A percentile compares a stretch with the other conserved stretches of the same genome.
Evolutionary conservation across 2,888 invertebrate species (phyloP).

Genomic region (Gastrophysa polygoni): DNA sequence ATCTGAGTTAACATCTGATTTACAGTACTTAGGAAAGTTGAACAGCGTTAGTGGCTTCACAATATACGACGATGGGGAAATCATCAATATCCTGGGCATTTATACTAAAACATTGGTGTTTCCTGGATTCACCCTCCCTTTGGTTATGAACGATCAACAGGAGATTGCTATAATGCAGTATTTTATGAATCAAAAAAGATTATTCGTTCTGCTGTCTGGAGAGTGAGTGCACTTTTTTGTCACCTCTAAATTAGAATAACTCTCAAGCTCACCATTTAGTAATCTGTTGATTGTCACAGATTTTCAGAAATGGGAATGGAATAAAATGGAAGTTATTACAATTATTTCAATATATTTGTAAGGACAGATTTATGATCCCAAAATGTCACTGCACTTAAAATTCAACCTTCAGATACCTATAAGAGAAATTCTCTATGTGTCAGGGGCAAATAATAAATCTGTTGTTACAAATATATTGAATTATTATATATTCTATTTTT

Average conservation of each 20-base stretch:
- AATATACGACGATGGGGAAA: slow-evolving; percentile 54
- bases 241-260: not conserved
- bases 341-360: too few species aligned
- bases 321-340: too few species aligned
- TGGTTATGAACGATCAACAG: slow-evolving; percentile 63
- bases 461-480: too few species aligned
- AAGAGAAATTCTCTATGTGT: too few species aligned
- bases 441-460: too few species aligned
- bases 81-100: slow-evolving; percentile 50
- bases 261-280: too few species aligned
- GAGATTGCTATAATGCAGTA: slow-evolving; percentile 65
- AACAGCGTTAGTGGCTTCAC: slow-evolving; percentile 55
- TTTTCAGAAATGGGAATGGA: too few species aligned
- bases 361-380: too few species aligned
- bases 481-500: too few species aligned
- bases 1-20: slow-evolving; percentile 13
- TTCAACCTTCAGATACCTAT: too few species aligned
- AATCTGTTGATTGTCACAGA: too few species aligned
- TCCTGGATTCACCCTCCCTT: slow-evolving; percentile 81
- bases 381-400: too few species aligned
- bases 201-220: slow-evolving; percentile 68
- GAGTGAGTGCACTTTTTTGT: slow-evolving; percentile 52
- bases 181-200: slow-evolving; percentile 65
- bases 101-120: slow-evolving; percentile 66
- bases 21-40: slow-evolving; percentile 55